Percentiles rank a stretch among this genome's conserved stretches.
These are phyloP conservation scores for Nilaparvata lugens DNA, from an alignment of 1,140 invertebrate species.

Conservation along the genomic window DNA sequence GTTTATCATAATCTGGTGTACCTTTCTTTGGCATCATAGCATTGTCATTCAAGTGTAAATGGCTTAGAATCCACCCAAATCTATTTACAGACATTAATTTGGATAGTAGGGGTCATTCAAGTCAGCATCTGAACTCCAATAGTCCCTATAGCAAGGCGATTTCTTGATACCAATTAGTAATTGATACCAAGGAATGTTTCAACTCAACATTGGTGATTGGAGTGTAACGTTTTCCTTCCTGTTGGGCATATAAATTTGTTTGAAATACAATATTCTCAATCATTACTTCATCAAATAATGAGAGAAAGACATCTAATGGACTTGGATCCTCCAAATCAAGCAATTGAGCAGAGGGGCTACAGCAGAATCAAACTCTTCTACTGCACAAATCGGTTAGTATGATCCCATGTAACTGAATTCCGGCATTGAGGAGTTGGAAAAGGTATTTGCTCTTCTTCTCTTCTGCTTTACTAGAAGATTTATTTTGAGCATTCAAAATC, in stretches of 20 bases:
- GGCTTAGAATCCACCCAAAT: neutral
- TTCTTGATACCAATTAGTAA: slow-evolving; percentile 28
- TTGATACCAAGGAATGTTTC: slow-evolving; percentile 27
- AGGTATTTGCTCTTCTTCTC: no score
- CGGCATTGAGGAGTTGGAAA: no score
- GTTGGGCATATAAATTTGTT: slow-evolving; percentile 21
- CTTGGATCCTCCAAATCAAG: no score
- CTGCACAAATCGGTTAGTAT: no score
- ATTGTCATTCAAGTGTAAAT: slow-evolving; percentile 4
- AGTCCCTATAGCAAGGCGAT: slow-evolving; percentile 27
- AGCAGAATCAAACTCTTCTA: no score
- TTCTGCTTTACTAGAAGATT: no score
- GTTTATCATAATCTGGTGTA: slow-evolving; percentile 4
- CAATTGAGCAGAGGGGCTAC: no score
- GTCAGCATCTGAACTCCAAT: slow-evolving; percentile 32
- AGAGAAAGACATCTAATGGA: no score
- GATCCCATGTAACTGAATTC: no score
- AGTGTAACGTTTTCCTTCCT: slow-evolving; percentile 12
- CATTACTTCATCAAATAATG: no score
- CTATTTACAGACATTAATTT: slow-evolving; percentile 33
- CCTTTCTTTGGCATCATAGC: neutral
- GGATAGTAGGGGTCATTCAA: slow-evolving; percentile 31
- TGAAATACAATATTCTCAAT: slow-evolving; percentile 21
- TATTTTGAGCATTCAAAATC: no score
- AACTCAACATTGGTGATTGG: slow-evolving; percentile 23